Base-by-base conservation (phyloP, 2,797 vertebrate genomes). In the Philypnodon macrostomus region DNA sequence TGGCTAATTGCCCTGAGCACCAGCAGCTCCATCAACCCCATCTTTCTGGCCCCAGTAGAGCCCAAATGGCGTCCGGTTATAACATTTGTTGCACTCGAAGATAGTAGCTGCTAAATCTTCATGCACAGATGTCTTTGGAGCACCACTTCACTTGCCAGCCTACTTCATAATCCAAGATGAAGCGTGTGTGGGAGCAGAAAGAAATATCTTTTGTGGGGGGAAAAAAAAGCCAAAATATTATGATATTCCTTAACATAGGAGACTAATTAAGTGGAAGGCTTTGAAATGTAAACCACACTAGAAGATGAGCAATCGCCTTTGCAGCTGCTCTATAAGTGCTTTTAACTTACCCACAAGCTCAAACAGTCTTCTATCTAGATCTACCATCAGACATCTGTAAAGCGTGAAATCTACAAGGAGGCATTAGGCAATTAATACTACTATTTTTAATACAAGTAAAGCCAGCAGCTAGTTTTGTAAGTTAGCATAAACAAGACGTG, bases 1-100 rank as follows among this genome's bases (percentile, higher is more conserved):
- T 83, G 81, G 83, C 83, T 76, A 73, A 73, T 75, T 67, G 79
- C 81, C 83, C 73, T 47, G 47, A 79, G 75, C 75, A 53, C 62
- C 59, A 33, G 64, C 41, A 9, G 60, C 66, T 70, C 66, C 69
- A 2, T n/a, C n/a, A 60, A 50, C 56, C 70, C 79, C 71, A 69
- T 80, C 64, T 62, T 75, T 66, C 49, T 71, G 66, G 68, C 67
- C 69, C 39, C 1, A 75, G 31, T 40, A 63, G 62, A 57, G 60
- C 67, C 63, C 68, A 81, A 78, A 79, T 55, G 75, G 69, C 23
- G 57, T 33, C 63, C 75, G 67, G 63, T 44, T 11, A 53, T 53
- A 71, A 77, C 79, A 80, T 80, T 82, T 67, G 68, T 69, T 30
- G 51, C 70, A 64, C 74, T 82, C 26, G 49, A 70, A 68, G 70